Base-by-base conservation (phyloP, 2,797 vertebrate genomes). In the Hyperoplus lanceolatus region DNA sequence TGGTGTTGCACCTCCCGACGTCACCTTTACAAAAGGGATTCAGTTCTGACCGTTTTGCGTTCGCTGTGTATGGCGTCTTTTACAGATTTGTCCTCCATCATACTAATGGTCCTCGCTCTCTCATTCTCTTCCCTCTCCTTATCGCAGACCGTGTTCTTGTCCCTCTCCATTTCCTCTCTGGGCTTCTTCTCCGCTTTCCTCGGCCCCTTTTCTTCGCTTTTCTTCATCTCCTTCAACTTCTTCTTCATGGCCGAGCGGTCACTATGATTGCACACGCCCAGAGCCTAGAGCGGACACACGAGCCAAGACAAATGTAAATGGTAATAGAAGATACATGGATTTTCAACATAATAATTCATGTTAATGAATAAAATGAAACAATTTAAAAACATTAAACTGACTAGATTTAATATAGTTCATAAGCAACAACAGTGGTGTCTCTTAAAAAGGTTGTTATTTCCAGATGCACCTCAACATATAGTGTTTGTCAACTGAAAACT, bases 161-260 rank as follows among this genome's bases (percentile, higher is more conserved):
- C 96, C 77, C 87, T 95, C 84, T 82, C 93, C 62, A 80, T 84
- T 12, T 88, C 88, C 51, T 83, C 87, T 59, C 75, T 91, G 39
- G 73, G 74, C 60, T 57, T 85, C 63, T 79, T 89, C 6, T 90
- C 93, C 57, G 54, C 95, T 84, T 93, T 95, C 82, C 91, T 95
- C 86, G 96, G 97, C 72, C 94, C 95, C 73, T 96, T 97, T 65
- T 97, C 96, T 87, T 96, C 95, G 6, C 90, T 91, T 90, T 95
- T 97, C 86, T 91, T 96, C 84, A 98, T 97, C 90, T 97, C 96
- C 87, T 96, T 97, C 56, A 97, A 93, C 90, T 95, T 97, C 87
- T 96, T 97, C 93, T 97, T 97, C 79, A 97, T 95, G 59, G 84
- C 91, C 15, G 96, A 92, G 18, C 97, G 95, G 77, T 98, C 96